Conservation (phyloP, 2,888 invertebrate genomes). For the Drosophila falleni region DNA sequence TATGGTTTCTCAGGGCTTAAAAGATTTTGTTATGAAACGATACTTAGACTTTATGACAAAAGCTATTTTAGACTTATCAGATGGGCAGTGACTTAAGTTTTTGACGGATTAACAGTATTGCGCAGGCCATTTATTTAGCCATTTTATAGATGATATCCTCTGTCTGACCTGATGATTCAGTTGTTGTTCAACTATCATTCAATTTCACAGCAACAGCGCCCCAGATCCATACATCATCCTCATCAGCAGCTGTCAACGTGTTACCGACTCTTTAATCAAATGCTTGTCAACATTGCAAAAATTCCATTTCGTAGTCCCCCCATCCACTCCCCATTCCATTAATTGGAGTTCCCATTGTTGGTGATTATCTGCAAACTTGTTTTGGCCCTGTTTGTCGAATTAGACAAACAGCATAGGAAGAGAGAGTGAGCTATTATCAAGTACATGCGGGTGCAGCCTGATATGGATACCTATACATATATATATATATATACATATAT, state of each 20-base stretch:
- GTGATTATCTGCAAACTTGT: slow-evolving; percentile 46
- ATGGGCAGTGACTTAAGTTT: not conserved
- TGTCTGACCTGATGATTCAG: slow-evolving; percentile 37
- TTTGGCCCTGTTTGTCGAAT: slow-evolving; percentile 64
- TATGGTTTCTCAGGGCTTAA: slow-evolving; percentile 30
- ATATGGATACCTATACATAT: slow-evolving; percentile 28
- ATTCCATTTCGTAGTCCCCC: slow-evolving; percentile 13
- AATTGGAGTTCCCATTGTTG: slow-evolving; percentile 43
- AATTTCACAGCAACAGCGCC: slow-evolving; percentile 12
- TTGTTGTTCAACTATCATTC: slow-evolving; percentile 36
- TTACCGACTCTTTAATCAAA: slow-evolving; percentile 63
- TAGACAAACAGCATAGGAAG: slow-evolving; percentile 52
- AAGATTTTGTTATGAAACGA: slow-evolving; percentile 34
- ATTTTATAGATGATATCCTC: not conserved
- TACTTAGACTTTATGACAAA: slow-evolving; percentile 18
- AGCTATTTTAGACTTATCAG: slow-evolving; percentile 33
- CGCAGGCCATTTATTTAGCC: not conserved
- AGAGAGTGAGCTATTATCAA: slow-evolving; percentile 36
- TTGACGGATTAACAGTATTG: slow-evolving; percentile 17
- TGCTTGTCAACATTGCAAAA: slow-evolving; percentile 73
- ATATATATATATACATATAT: not conserved
- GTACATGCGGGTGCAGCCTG: slow-evolving; percentile 52
- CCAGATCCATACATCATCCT: slow-evolving; percentile 44
- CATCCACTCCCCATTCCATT: slow-evolving; percentile 26
- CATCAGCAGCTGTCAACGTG: slow-evolving; percentile 47